These are phyloP conservation scores for Lordiphosa andalusiaca DNA, from an alignment of 2,888 invertebrate genomes.

Conservation along the genomic window DNA sequence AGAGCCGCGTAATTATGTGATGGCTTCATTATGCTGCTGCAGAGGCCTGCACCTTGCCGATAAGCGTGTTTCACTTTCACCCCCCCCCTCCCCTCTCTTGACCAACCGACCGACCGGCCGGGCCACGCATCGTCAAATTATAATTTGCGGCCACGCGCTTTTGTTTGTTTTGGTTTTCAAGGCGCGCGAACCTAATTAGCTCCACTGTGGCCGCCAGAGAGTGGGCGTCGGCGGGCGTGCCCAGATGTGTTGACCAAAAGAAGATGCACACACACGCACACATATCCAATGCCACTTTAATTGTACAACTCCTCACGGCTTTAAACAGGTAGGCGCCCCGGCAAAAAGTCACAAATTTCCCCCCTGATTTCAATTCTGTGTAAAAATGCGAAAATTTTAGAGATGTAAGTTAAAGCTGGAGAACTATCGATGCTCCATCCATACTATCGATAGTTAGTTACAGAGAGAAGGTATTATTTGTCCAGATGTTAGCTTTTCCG, in stretches of 20 bases:
- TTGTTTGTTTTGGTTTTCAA: constrained; percentile 47
- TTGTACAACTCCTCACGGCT: constrained; percentile 24
- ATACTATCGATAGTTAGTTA: no score
- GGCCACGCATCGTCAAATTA: constrained; percentile 5
- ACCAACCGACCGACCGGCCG: no score
- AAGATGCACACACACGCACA: not conserved
- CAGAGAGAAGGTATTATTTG: no score
- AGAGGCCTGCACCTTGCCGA: constrained; percentile 35
- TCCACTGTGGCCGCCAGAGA: constrained; percentile 2
- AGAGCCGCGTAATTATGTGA: constrained; percentile 50
- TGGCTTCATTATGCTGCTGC: constrained; percentile 56
- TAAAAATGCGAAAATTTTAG: no score
- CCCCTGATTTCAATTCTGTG: no score
- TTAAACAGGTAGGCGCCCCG: no score
- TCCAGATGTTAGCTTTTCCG: no score
- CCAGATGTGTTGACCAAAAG: constrained; percentile 4
- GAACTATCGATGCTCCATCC: no score
- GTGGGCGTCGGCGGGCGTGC: constrained; percentile 22
- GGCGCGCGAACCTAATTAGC: constrained; percentile 51
- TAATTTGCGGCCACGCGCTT: constrained; percentile 32
- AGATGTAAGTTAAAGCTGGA: no score
- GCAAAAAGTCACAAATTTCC: no score
- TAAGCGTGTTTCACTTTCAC: constrained; percentile 42
- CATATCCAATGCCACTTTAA: constrained; percentile 19
- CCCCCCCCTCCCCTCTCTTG: not conserved